These are phyloP conservation scores for Herpetotheres cachinnans DNA, from an alignment of 2,113 vertebrate genomes.

Conservation along the genomic window DNA sequence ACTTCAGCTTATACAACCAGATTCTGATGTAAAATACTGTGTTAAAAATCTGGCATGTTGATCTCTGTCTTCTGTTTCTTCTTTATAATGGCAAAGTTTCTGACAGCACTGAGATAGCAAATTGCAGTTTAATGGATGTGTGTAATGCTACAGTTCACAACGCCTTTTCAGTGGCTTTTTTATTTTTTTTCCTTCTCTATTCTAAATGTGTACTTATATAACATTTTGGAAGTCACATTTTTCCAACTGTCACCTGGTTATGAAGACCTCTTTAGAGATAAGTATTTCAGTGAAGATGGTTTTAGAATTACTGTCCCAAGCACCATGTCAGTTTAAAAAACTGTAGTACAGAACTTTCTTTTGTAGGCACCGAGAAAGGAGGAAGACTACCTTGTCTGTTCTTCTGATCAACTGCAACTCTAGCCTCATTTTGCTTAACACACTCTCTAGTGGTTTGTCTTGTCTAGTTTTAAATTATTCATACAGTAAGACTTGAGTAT, in stretches of 20 bases:
- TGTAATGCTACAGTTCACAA: background rate
- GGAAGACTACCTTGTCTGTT: background rate
- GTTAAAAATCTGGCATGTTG: background rate
- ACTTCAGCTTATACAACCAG: background rate
- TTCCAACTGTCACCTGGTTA: background rate
- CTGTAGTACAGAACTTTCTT: background rate
- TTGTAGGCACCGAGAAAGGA: background rate
- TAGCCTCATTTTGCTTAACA: background rate
- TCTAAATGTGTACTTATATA: background rate
- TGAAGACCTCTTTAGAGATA: background rate
- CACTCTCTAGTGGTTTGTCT: background rate
- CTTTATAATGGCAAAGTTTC: background rate
- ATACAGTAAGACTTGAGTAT: background rate
- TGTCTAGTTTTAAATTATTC: conserved; percentile 4
- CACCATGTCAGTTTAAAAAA: background rate
- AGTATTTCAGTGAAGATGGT: background rate
- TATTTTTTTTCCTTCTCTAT: background rate
- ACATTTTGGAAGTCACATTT: background rate
- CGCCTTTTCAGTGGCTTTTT: background rate
- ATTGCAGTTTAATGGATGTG: background rate
- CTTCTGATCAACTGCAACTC: background rate
- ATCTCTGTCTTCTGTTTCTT: background rate
- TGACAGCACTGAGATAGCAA: background rate
- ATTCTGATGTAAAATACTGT: background rate
- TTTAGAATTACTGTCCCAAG: background rate